These are phyloP conservation scores for Pseudomyrmex sp. DNA, from an alignment of 1,140 invertebrate genomes.

Conservation along the genomic window DNA sequence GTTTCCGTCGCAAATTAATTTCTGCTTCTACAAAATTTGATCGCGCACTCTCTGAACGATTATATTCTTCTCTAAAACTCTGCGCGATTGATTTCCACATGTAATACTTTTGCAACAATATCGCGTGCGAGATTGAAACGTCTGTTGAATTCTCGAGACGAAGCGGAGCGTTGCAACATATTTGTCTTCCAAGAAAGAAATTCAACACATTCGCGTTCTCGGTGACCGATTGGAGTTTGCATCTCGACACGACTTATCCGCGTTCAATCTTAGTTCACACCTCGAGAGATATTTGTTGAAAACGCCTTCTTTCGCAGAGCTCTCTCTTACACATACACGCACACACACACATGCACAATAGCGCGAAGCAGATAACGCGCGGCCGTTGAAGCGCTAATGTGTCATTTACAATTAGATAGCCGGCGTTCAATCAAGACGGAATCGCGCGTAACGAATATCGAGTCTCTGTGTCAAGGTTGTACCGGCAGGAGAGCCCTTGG, in stretches of 20 bases:
- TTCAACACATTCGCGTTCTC: neutral
- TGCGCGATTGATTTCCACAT: neutral
- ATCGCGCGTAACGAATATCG: no score
- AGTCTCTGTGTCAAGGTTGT: no score
- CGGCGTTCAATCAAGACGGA: neutral
- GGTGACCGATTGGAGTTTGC: slow-evolving; percentile 12
- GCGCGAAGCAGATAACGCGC: no score
- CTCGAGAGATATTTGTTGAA: neutral
- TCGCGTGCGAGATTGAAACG: neutral
- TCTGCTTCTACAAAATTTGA: neutral
- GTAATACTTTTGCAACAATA: neutral
- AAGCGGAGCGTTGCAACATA: no score
- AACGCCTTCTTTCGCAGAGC: neutral
- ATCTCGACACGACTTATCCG: slow-evolving; percentile 25
- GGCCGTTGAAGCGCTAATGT: neutral
- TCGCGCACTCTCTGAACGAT: neutral
- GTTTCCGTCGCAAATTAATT: neutral
- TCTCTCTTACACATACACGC: no score
- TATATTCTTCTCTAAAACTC: neutral
- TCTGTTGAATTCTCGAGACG: no score
- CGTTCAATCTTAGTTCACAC: slow-evolving; percentile 26
- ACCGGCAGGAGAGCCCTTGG: no score
- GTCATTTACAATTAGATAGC: slow-evolving; percentile 7
- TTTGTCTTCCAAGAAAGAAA: slow-evolving; percentile 1
- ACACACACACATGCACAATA: no score